Evolutionary conservation across 64 coral and sea anemone genomes (phyloP), one percentile per base, ranked within the genome.

Genomic region (Astreopora myriophthalma): DNA sequence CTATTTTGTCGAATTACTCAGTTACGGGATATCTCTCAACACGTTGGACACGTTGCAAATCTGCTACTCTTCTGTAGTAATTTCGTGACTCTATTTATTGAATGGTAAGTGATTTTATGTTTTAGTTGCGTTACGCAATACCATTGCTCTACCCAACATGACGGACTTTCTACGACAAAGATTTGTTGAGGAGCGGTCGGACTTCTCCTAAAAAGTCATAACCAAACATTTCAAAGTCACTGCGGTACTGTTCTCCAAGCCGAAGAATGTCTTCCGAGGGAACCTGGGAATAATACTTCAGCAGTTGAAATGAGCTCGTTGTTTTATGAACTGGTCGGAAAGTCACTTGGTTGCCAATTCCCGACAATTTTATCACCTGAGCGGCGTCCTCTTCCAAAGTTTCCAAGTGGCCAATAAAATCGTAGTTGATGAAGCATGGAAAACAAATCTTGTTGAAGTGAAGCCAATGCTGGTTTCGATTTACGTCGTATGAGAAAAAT

Each of bases 331-430:
- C 79, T 12, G 79, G 79, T 10, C 55, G 79, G 22, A 83, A 83
- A 64, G 79, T 35, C 10, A 83, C 55, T 2, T 64, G 31, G 2
- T 13, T 14, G 13, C 65, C 79, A 2, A 83, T 57, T 24, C 79
- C 79, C 34, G 52, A 1, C 0, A 64, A 8, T 8, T 65, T 55
- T 83, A 83, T 64, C 6, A 65, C 55, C 35, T 39, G 65, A 3
- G 31, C 19, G 16, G 86, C 66, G 55, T 94, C 92, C 55, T 89
- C 75, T 13, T 51, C 70, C 25, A 94, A 44, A 3, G 77, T 74
- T 71, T 94, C 92, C n/a, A 84, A 94, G 17, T 69, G 80, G 4
- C 92, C 92, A 52, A 94, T 27, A 68, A 89, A 94, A 51, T 94
- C 78, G 29, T 89, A 94, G 13, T 89, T 85, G 17, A 94, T 84